Conservation (phyloP, 2,888 invertebrate species). For the Petrolisthes manimaculis region DNA sequence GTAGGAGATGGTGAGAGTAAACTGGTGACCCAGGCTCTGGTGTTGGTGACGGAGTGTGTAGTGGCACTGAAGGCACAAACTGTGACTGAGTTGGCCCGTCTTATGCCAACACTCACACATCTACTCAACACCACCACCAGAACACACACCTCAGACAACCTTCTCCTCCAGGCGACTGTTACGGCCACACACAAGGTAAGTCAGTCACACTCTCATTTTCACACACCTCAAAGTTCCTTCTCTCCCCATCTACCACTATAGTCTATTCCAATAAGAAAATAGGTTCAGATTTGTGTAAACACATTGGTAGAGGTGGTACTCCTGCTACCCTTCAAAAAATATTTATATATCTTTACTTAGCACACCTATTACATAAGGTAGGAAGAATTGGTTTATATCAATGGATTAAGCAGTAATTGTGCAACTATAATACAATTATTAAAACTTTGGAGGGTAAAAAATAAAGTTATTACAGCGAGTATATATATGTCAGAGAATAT, state of each 20-base stretch:
- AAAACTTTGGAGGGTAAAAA: too few species aligned
- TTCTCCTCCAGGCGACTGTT: slow-evolving; percentile 37
- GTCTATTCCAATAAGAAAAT: too few species aligned
- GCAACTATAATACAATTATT: too few species aligned
- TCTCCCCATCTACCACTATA: not conserved
- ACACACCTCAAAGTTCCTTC: not conserved
- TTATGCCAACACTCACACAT: slow-evolving; percentile 41
- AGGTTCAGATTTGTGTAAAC: too few species aligned
- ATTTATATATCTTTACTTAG: too few species aligned
- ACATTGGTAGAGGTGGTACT: too few species aligned
- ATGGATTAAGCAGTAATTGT: too few species aligned
- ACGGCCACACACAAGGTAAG: slow-evolving; percentile 51
- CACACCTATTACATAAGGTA: too few species aligned
- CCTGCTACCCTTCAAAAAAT: too few species aligned
- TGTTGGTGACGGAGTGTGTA: slow-evolving; percentile 55
- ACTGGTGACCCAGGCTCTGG: slow-evolving; percentile 47
- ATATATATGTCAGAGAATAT: too few species aligned
- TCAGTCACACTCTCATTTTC: not conserved
- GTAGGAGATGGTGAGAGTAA: slow-evolving; percentile 10
- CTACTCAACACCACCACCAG: not conserved
- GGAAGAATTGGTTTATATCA: too few species aligned
- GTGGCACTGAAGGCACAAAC: slow-evolving; percentile 28
- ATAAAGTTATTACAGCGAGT: too few species aligned
- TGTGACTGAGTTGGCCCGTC: slow-evolving; percentile 14
- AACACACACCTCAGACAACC: not conserved